Base-by-base conservation (phyloP, 2,888 invertebrate genomes). In the Busseola fusca region DNA sequence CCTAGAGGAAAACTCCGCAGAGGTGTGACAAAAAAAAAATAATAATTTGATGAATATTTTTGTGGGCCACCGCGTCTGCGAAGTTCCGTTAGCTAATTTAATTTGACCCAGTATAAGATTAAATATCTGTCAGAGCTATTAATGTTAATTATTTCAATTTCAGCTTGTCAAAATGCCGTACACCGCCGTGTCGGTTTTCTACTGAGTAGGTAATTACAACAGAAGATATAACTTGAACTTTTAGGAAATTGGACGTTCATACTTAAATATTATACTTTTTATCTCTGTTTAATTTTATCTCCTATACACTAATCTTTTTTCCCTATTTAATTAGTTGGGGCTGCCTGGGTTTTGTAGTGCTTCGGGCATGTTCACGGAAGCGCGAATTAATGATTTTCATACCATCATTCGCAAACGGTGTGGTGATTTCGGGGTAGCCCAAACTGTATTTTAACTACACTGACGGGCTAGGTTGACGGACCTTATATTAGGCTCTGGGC, bases 91-190 rank as follows among this genome's bases (percentile, higher is more conserved):
- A 48, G 3, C 18, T 45, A 18, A 21, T n/a, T 21, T n/a, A 48
- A 48, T 21, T 48, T 48, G 10, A 3, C 21, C 21, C 48, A 21
- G 10, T 14, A 7, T 60, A 27, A 27, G 7, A 27, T 16, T 62
- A n/a, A 21, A 21, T 10, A 34, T 1, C 3, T 18, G 25, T 3
- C 7, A 34, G 34, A 25, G 12, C 1, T 10, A 21, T 7, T 27
- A 12, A 18, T 10, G 0, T 12, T 21, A 42, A 59, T 54, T 27
- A 25, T 58, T n/a, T 50, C 52, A 6, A 18, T 78, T 80, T 37
- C 76, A 78, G 77, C 56, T 78, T 14, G 57, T 57, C 37, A 78
- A 58, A 58, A 62, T 75, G 76, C 76, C 77, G 1, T 78, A 80
- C 48, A 54, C 65, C 1, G 69, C 30, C 2, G 69, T 75, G 9